A percentile compares a stretch with the other conserved stretches of the same genome.
phyloP scores from a whole-genome alignment of 2,113 vertebrate genomes.

The Brachyhypopomus gauderio region DNA sequence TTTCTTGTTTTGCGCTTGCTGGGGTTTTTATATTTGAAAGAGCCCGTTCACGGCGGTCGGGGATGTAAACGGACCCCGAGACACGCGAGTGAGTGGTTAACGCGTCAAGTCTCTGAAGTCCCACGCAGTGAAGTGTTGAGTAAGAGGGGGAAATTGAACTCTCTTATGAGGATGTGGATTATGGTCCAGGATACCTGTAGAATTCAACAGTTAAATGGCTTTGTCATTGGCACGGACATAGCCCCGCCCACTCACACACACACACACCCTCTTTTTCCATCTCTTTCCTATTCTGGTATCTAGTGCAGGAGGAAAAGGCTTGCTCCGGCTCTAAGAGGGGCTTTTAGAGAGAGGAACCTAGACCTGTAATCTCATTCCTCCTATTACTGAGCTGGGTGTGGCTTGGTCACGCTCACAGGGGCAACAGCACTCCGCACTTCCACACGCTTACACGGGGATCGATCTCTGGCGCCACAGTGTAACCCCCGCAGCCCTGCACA shows the following conservation, averaged over 20 bases:
- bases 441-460: constrained; percentile 35
- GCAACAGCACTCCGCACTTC: constrained; percentile 43
- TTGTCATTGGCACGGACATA: not conserved
- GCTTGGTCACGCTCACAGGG: not conserved
- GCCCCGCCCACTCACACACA: not conserved
- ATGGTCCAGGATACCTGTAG: not conserved
- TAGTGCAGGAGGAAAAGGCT: not conserved
- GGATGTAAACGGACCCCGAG: not conserved
- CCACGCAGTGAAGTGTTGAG: not conserved
- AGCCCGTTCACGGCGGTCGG: not conserved
- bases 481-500: constrained; percentile 24
- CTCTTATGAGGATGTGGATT: not conserved
- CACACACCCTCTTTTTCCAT: not conserved
- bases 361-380: constrained; percentile 52
- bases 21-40: not conserved
- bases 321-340: constrained; percentile 15
- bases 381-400: constrained; percentile 39
- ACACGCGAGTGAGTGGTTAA: not conserved
- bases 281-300: constrained; percentile 1
- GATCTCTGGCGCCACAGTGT: constrained; percentile 13
- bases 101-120: not conserved
- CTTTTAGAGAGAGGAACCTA: constrained; percentile 32
- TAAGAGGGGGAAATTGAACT: not conserved
- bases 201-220: not conserved
- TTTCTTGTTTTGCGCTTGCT: no score